A percentile compares a stretch with the other conserved stretches of the same genome.
Conservation (phyloP, 2,113 vertebrate species). For the Mungos mungo region DNA sequence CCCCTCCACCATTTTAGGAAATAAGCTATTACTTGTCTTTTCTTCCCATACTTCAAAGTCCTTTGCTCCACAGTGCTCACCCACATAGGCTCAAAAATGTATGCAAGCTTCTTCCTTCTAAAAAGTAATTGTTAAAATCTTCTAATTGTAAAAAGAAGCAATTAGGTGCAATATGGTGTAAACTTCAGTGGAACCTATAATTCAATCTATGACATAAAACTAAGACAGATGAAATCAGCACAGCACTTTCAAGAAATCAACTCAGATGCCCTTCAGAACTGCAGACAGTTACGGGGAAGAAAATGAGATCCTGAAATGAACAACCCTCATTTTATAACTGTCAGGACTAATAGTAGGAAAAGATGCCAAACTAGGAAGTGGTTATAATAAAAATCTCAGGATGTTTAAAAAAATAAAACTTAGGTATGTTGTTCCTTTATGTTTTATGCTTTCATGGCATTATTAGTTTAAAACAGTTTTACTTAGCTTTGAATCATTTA, state of each 20-base stretch:
- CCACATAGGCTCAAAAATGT: not conserved
- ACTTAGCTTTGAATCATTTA: not conserved
- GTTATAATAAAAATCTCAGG: not conserved
- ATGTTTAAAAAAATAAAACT: not conserved
- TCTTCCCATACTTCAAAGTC: not conserved
- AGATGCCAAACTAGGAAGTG: not conserved
- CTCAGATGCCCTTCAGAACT: not conserved
- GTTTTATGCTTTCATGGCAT: not conserved
- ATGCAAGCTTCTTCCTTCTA: not conserved
- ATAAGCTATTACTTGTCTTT: fast-evolving
- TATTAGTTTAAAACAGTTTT: constrained; percentile 3
- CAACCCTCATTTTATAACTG: not conserved
- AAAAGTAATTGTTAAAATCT: not conserved
- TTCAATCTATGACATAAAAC: not conserved
- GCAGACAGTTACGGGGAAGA: not conserved
- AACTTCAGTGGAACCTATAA: not conserved
- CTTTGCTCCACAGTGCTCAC: not conserved
- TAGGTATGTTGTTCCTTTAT: not conserved
- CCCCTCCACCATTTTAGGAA: not conserved
- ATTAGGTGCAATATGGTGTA: not conserved
- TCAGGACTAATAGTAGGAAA: not conserved
- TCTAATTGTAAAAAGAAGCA: not conserved
- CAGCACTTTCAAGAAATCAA: not conserved
- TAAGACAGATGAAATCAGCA: not conserved
- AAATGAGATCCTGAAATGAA: not conserved